phyloP scores from a whole-genome alignment of 2,888 invertebrate genomes.

The Taphrorychus bicolor region DNA sequence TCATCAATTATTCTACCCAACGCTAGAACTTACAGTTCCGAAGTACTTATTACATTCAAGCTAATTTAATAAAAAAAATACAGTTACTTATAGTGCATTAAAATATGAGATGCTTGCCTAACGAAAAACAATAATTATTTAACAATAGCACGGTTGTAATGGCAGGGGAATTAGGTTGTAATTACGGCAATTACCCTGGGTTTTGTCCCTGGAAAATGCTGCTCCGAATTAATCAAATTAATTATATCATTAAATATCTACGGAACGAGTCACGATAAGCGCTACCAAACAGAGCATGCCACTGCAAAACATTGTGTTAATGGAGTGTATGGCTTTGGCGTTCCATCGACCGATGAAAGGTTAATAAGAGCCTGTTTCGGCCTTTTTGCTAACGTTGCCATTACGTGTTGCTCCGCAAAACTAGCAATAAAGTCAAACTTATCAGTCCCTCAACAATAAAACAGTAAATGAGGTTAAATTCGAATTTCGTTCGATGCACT shows the following conservation, averaged over 20 bases:
- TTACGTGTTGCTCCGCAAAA: not conserved
- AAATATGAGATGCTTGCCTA: not conserved
- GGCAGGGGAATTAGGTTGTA: slow-evolving; percentile 1
- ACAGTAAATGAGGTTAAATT: no score
- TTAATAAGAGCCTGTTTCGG: not conserved
- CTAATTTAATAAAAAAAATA: no score
- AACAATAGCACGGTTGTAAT: not conserved
- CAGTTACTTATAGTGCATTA: not conserved
- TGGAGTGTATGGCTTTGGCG: not conserved
- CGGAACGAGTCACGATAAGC: slow-evolving; percentile 3
- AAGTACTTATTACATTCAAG: no score
- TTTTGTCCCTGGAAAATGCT: not conserved
- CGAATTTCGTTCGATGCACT: no score
- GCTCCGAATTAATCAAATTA: slow-evolving; percentile 1
- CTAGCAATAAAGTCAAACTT: not conserved
- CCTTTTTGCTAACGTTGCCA: not conserved
- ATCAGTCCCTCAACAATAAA: no score
- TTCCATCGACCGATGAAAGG: not conserved
- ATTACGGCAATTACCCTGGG: not conserved
- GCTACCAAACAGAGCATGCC: not conserved
- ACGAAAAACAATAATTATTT: not conserved
- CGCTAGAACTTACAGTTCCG: no score
- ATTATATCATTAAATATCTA: not conserved
- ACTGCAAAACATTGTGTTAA: not conserved
- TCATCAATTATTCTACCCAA: no score